Percentiles rank a stretch among this genome's conserved stretches.
Evolutionary conservation across 2,797 vertebrate genomes (phyloP).

Genomic region (Eupleurogrammus muticus): DNA sequence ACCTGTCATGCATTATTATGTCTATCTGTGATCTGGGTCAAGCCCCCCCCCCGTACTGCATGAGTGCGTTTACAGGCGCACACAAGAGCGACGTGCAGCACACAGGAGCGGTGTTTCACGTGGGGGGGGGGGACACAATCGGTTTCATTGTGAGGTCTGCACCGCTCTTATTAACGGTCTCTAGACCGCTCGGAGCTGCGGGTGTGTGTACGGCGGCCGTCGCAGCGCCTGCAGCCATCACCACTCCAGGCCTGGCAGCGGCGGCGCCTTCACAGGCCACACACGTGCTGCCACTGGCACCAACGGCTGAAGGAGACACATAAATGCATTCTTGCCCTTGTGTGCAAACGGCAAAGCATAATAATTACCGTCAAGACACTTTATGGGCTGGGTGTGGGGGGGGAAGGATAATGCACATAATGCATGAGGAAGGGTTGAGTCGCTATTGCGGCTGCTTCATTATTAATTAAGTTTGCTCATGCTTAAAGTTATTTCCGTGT

Average conservation of each 20-base stretch:
- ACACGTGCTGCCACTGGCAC: conserved; percentile 53
- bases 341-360: conserved; percentile 56
- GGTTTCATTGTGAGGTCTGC: conserved; percentile 56
- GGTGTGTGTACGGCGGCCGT: conserved; percentile 24
- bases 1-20: conserved; percentile 77
- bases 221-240: conserved; percentile 46
- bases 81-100: conserved; percentile 42
- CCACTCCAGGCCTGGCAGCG: conserved; percentile 34
- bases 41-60: conserved; percentile 70
- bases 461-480: conserved; percentile 62
- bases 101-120: conserved; percentile 39
- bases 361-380: conserved; percentile 53
- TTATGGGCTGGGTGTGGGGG: conserved; percentile 23
- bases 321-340: conserved; percentile 53
- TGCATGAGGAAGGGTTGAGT: conserved; percentile 36
- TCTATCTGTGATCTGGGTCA: conserved; percentile 82
- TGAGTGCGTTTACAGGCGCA: conserved; percentile 66
- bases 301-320: conserved; percentile 55
- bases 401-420: conserved; percentile 9
- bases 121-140: conserved; percentile 66
- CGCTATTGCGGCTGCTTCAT: conserved; percentile 56
- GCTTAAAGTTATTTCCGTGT: conserved; percentile 33
- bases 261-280: conserved; percentile 25
- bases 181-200: conserved; percentile 45
- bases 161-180: conserved; percentile 62